Evolutionary conservation across 1,140 invertebrate species (phyloP), one percentile per base, ranked within the genome.

Genomic region (Atopsyche davidsoni): DNA sequence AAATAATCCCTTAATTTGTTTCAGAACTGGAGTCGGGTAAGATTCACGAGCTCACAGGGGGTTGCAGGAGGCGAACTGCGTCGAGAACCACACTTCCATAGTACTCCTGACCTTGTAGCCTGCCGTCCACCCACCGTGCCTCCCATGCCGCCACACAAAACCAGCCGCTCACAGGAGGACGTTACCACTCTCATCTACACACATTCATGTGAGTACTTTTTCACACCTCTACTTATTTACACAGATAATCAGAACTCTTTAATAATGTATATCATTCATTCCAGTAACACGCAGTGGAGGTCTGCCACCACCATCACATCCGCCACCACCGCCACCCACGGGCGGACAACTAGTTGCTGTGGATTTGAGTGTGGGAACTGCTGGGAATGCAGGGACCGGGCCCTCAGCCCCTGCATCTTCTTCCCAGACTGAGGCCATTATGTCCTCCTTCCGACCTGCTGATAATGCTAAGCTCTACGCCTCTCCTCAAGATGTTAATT

Each of bases 391-490:
- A 64, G 57, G 39, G 19, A 18, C 16, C 22, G 45, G 34, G 11
- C 59, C 63, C 0, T 24, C 59, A 4, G 64, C 65, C 44, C 65
- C 60, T 44, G 60, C 59, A 4, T 35, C 39, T 11, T 57, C 65
- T 23, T 21, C 17, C 9, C 62, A 65, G 19, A 63, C 66, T 39
- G 62, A 64, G 38, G 73, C 70, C 17, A 73, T 87, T 23, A 83
- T 88, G 73, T 92, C 88, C 7, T 89, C 87, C 58, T 93, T 93
- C 70, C 81, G 85, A 53, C 91, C 91, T 0, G 77, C 82, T 28
- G 83, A 86, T 55, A 83, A 77, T 70, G 89, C 89, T 43, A 92
- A 92, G 65, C 70, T 93, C 24, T 93, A 93, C 67, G 90, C 89
- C 4, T 87, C 86, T 25, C 89, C 90, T 6, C 83, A 88, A 61